Evolutionary conservation across 2,888 invertebrate species (phyloP), one percentile per base, ranked within the genome.

Genomic region (Microctonus brassicae): DNA sequence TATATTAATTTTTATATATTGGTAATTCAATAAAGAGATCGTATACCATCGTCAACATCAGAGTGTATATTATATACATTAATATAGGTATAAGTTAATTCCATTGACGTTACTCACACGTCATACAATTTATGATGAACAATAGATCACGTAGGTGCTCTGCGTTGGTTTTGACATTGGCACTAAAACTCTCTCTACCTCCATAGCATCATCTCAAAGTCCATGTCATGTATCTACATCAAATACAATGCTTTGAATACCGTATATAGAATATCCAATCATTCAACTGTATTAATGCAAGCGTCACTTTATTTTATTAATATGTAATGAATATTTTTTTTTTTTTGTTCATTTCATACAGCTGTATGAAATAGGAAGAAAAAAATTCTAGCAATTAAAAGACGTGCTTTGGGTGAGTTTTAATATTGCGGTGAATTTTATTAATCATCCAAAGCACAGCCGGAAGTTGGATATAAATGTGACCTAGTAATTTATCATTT

Each of bases 101-200:
- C 79, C 79, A 78, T 80, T 77, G 75, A 76, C 77, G 77, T 83
- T 81, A 78, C 79, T 81, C 78, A 77, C 63, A 75, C 69, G 66
- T 67, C 69, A 42, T 61, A 76, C 70, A 77, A 73, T 76, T 74
- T 79, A 79, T 78, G 73, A 52, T 65, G 71, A 75, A 77, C 78
- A 78, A 78, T 77, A 67, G 73, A 71, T 77, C 74, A 77, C 77
- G 82, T 81, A 79, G 79, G 82, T 69, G 76, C 70, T 53, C 69
- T 77, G 81, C 80, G 81, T 80, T 81, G 82, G 80, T 79, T 82
- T 78, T 80, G 79, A 81, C 81, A 81, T 83, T 83, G 83, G 77
- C 79, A 79, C 77, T 76, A 79, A 80, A 81, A 79, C n/a, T n/a
- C 69, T 47, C 67, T 57, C 70, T 55, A 47, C 67, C 63, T 64